These are phyloP conservation scores for Emydocephalus ijimae DNA, from an alignment of 2,113 vertebrate species.

Conservation along the genomic window DNA sequence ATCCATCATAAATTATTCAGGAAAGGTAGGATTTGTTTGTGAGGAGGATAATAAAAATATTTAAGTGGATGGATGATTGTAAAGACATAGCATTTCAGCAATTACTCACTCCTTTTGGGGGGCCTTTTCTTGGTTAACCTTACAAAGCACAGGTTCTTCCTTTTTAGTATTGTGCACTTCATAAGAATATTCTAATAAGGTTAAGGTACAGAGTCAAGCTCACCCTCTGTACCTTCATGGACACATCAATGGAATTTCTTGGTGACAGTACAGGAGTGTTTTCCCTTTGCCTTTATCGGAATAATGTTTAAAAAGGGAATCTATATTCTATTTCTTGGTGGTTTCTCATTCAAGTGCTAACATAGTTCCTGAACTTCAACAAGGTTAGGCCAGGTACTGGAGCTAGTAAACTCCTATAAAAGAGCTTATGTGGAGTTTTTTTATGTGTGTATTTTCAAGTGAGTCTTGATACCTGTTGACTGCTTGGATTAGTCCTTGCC, in stretches of 20 bases:
- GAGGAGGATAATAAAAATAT: conserved; percentile 11
- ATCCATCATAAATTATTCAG: conserved; percentile 54
- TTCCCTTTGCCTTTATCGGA: too few species aligned
- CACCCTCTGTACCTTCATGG: too few species aligned
- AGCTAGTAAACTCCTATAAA: not conserved
- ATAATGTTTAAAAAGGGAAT: too few species aligned
- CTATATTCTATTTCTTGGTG: too few species aligned
- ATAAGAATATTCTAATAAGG: not conserved
- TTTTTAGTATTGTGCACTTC: conserved; percentile 28
- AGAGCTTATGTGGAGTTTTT: not conserved
- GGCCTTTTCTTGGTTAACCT: conserved; percentile 54
- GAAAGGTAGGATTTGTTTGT: conserved; percentile 52
- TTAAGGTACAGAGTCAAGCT: not conserved
- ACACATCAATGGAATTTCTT: too few species aligned
- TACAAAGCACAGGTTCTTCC: conserved; percentile 22
- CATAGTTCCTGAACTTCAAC: too few species aligned
- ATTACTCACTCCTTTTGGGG: conserved; percentile 39
- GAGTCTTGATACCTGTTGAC: too few species aligned
- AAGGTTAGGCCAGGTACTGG: not conserved
- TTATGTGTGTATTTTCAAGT: not conserved
- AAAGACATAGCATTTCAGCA: conserved; percentile 63
- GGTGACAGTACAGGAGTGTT: not conserved
- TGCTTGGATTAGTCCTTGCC: too few species aligned
- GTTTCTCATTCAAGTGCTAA: too few species aligned
- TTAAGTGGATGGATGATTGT: conserved; percentile 47